Evolutionary conservation across 1,140 invertebrate genomes (phyloP), one percentile per base, ranked within the genome.

Genomic region (Diprion similis): DNA sequence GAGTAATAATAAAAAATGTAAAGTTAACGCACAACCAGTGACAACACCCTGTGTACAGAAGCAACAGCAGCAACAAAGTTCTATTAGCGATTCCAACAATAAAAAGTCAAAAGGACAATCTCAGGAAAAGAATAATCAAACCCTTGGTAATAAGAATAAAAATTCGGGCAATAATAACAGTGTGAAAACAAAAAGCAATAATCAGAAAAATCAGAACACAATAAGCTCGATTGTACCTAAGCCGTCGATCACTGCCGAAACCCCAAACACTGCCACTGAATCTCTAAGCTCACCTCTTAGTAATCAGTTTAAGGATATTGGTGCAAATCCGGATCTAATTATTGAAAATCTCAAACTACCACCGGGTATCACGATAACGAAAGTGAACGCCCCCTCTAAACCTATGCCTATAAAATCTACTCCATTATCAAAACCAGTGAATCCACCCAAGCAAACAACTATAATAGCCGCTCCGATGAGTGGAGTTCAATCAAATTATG

Each of bases 321-420:
- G 77, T 0, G 71, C 73, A 45, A 80, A 81, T 65, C 77, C 83
- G 0, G 87, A 83, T 64, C 87, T 88, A 18, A 84, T 85, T 72
- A 87, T 95, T 75, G 92, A 94, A 47, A 92, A 94, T 82, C 82
- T 95, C 1, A 91, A 91, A 66, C 84, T 96, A 73, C 95, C 95
- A 1, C 94, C 94, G 9, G 94, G 94, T 8, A 96, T 96, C 37
- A 95, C 95, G 3, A 91, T 96, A 64, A 96, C 95, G 0, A 92
- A 95, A 78, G 94, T 96, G 0, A 93, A 95, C 79, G 90, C 89
- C 15, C 89, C 90, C 3, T 78, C 84, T 0, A 85, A 87, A 46
- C 85, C 86, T 66, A 78, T 87, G 65, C 89, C 88, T 15, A 86
- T 86, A 47, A 89, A 87, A 79, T 83, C 87, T 3, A 79, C 83